Evolutionary conservation across 2,888 invertebrate genomes (phyloP), one percentile per base, ranked within the genome.

Genomic region (Aphrophora alni): DNA sequence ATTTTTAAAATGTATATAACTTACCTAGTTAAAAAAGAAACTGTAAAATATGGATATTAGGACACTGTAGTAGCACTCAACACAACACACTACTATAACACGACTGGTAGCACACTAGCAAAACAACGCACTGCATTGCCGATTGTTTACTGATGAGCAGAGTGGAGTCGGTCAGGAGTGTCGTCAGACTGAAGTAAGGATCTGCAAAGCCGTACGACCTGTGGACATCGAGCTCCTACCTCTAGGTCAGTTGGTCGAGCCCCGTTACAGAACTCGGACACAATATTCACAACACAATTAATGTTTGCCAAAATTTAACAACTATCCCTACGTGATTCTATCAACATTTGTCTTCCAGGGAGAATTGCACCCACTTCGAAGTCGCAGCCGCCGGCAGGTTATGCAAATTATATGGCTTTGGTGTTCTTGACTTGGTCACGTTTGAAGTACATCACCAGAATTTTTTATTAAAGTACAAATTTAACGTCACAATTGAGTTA

Each of bases 111-210:
- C 21, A 59, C 59, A 59, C 59, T 5, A 59, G 59, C 10, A 59
- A 59, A 59, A 44, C 44, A 2, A 59, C 59, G 21, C 59, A 59
- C 59, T 59, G 59, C 59, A 59, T 59, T 5, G 59, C 21, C 59
- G 59, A 21, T 44, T 44, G 44, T 33, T 33, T 33, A 33, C 33
- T 33, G 33, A 33, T 33, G 33, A 33, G 33, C 44, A 44, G 44
- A 59, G 59, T 14, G 59, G 59, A 59, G 59, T 59, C 59, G 59
- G 59, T 59, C 59, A 59, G 59, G 59, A 59, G 59, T 59, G 59
- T 59, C 59, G 59, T 59, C 59, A 59, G 21, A 59, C 59, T 59
- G 59, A 59, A 14, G 59, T 59, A 59, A 59, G 59, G 59, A 59
- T 59, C 59, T 59, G 59, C 59, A 33, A 21, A 59, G 59, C 59